These are phyloP conservation scores for Hozukius guyotensis DNA, from an alignment of 2,797 vertebrate species.

Conservation along the genomic window DNA sequence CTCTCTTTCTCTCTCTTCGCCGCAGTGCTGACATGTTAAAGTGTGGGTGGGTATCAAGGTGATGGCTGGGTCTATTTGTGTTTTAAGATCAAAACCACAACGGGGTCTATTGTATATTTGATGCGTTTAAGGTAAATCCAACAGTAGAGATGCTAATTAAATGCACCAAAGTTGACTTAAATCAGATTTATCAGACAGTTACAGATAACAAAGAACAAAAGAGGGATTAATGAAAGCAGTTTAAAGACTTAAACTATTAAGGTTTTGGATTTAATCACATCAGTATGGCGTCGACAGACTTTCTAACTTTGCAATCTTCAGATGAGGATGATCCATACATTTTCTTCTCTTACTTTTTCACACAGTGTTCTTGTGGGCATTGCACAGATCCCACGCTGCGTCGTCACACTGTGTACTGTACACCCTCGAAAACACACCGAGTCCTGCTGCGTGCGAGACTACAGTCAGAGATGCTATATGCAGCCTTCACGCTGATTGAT, in stretches of 20 bases:
- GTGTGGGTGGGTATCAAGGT: constrained; percentile 47
- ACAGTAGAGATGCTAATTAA: not conserved
- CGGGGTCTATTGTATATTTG: not conserved
- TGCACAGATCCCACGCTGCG: constrained; percentile 18
- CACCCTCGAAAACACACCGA: not conserved
- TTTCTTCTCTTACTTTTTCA: not conserved
- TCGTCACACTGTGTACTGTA: constrained; percentile 9
- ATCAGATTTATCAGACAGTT: not conserved
- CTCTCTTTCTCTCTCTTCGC: constrained; percentile 6
- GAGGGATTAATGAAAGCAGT: not conserved
- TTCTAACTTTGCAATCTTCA: not conserved
- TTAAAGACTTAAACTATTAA: not conserved
- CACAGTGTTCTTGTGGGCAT: constrained; percentile 13
- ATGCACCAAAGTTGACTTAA: not conserved
- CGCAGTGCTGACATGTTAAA: constrained; percentile 8
- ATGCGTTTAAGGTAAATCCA: constrained; percentile 17
- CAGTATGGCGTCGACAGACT: not conserved
- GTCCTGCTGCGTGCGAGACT: constrained; percentile 16
- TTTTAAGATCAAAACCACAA: constrained; percentile 32
- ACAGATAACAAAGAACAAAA: not conserved
- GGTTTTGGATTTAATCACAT: not conserved
- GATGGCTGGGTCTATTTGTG: constrained; percentile 41
- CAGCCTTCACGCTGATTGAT: constrained; percentile 42
- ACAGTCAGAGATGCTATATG: constrained; percentile 14
- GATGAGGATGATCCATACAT: not conserved